Evolutionary conservation across 2,888 invertebrate genomes (phyloP).

Genomic region (Thymelicus acteon): DNA sequence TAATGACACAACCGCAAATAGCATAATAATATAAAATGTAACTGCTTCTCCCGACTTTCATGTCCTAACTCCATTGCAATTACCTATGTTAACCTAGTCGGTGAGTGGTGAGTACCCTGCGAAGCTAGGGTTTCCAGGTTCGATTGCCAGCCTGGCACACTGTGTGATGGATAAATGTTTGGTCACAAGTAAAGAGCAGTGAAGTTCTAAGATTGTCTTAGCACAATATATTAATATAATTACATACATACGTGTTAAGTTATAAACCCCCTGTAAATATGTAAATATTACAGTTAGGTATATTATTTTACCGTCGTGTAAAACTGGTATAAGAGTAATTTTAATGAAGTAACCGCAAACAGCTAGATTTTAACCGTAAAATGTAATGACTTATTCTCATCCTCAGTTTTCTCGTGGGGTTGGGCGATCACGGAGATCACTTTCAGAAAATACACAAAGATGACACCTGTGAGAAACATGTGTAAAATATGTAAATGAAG

Average conservation of each 20-base stretch:
- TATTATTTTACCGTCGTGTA: not conserved
- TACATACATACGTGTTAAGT: no score
- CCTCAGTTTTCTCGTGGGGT: conserved; percentile 9
- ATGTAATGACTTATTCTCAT: conserved; percentile 19
- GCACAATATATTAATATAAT: no score
- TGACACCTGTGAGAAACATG: not conserved
- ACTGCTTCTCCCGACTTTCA: conserved; percentile 20
- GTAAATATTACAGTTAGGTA: no score
- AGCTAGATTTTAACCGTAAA: conserved; percentile 12
- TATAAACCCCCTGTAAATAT: no score
- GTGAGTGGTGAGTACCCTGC: no score
- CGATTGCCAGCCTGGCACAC: no score
- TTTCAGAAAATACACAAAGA: conserved; percentile 10
- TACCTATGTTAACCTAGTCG: no score
- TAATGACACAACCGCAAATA: conserved; percentile 31
- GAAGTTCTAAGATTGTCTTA: no score
- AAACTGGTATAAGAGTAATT: not conserved
- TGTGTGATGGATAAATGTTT: no score
- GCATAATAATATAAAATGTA: conserved; percentile 27
- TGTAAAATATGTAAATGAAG: not conserved
- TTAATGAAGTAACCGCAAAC: conserved; percentile 6
- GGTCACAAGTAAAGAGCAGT: no score
- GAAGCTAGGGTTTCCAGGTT: no score
- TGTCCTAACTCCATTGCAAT: not conserved
- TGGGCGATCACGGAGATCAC: conserved; percentile 16